Conservation (phyloP, 2,888 invertebrate genomes). For the Cheilosia impressa region DNA sequence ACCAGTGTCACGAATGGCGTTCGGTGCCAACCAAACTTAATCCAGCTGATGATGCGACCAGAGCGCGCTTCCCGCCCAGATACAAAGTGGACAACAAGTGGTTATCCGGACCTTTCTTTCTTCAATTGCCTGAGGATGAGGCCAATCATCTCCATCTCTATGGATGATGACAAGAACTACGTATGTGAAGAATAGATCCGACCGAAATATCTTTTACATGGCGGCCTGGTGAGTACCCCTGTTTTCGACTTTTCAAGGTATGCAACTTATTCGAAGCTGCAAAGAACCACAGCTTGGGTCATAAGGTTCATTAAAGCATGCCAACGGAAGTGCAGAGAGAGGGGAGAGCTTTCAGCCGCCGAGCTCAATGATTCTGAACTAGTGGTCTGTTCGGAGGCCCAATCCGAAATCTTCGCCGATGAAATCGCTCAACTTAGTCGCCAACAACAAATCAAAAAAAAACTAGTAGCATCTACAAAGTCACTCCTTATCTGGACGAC, state of each 20-base stretch:
- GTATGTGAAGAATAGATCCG: neutral
- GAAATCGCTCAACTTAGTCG: conserved; percentile 8
- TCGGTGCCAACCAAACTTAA: conserved; percentile 49
- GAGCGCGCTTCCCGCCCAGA: neutral
- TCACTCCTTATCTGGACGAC: conserved; percentile 14
- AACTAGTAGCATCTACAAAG: conserved; percentile 2
- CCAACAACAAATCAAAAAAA: neutral
- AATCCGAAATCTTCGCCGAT: neutral
- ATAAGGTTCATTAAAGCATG: neutral
- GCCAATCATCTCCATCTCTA: neutral
- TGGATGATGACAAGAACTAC: neutral
- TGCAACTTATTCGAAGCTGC: neutral
- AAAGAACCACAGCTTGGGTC: conserved; percentile 2
- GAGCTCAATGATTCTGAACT: conserved; percentile 11
- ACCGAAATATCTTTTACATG: neutral
- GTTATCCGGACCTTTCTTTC: conserved; percentile 47
- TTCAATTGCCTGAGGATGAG: conserved; percentile 6
- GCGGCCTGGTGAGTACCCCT: neutral
- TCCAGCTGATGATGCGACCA: conserved; percentile 58
- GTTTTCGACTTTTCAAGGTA: neutral
- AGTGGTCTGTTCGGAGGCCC: neutral
- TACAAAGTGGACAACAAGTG: conserved; percentile 25
- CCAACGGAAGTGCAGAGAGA: neutral
- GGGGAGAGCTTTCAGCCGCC: conserved; percentile 1
- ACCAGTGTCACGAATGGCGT: conserved; percentile 30